These are phyloP conservation scores for Nesometra sesokonis DNA, from an alignment of 35 echinoderm and acorn worm genomes.

Conservation along the genomic window DNA sequence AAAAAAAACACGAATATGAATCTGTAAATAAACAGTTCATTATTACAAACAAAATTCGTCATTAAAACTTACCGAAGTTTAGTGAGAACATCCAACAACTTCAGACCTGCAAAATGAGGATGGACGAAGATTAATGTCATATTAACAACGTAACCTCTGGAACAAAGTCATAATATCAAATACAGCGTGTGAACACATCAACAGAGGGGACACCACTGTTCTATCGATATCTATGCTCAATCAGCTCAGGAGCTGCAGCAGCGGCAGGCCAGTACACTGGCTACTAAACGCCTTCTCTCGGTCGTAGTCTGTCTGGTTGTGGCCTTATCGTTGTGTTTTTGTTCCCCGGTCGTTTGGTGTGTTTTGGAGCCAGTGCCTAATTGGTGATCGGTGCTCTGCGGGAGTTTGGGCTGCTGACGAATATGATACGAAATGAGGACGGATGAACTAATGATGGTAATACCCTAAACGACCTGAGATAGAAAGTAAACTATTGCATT, in stretches of 20 bases:
- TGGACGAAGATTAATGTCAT: constrained; percentile 3
- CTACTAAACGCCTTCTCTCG: not conserved
- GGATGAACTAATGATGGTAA: not conserved
- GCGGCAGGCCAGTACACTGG: not conserved
- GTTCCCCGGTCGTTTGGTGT: not conserved
- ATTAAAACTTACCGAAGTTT: constrained; percentile 60
- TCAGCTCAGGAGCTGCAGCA: not conserved
- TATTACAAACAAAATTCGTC: too few species aligned
- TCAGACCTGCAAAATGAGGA: constrained; percentile 42
- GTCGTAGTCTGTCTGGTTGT: not conserved
- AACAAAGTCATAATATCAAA: not conserved
- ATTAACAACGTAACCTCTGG: not conserved
- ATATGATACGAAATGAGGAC: not conserved
- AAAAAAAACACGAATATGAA: too few species aligned
- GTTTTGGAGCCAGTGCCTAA: not conserved
- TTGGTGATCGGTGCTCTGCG: not conserved
- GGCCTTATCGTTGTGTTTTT: not conserved
- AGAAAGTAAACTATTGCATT: not conserved
- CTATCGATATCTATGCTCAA: not conserved
- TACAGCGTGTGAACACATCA: not conserved
- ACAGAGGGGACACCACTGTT: not conserved
- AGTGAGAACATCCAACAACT: constrained; percentile 50
- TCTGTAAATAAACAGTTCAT: too few species aligned
- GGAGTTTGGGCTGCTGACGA: not conserved
- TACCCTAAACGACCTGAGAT: not conserved